Percentiles rank a stretch among this genome's conserved stretches.
Conservation (phyloP, 2,888 invertebrate species). For the Melanostoma scalare region DNA sequence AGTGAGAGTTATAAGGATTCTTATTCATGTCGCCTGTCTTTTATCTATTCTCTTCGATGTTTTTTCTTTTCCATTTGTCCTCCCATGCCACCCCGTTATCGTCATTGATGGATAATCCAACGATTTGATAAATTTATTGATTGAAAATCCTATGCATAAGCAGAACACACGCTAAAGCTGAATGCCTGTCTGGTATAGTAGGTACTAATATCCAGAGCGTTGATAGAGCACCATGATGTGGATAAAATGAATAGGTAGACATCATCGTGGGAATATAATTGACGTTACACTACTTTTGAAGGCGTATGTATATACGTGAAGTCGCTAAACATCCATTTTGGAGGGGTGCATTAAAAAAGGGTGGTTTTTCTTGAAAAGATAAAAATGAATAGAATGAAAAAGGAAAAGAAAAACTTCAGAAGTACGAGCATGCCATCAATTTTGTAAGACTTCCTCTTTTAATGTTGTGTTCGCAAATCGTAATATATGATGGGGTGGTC, state of each 20-base stretch:
- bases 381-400: neutral
- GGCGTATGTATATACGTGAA: neutral
- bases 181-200: constrained; percentile 21
- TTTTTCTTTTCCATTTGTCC: neutral
- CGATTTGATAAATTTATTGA: constrained; percentile 58
- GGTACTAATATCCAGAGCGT: constrained; percentile 12
- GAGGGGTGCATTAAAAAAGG: too few relatives aligned
- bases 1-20: constrained; percentile 2
- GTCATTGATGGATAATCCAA: constrained; percentile 46
- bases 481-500: neutral
- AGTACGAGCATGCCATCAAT: neutral
- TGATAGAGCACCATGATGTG: constrained; percentile 11
- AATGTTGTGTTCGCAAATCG: neutral
- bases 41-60: constrained; percentile 12
- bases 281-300: neutral
- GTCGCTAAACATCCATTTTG: too few relatives aligned
- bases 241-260: neutral
- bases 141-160: constrained; percentile 53
- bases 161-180: constrained; percentile 14
- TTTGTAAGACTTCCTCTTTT: neutral
- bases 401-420: neutral
- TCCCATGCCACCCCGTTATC: neutral
- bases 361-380: neutral
- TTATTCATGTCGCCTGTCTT: constrained; percentile 27
- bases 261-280: neutral